Conservation (phyloP, 2,888 invertebrate genomes). For the Anthophora plumipes region DNA sequence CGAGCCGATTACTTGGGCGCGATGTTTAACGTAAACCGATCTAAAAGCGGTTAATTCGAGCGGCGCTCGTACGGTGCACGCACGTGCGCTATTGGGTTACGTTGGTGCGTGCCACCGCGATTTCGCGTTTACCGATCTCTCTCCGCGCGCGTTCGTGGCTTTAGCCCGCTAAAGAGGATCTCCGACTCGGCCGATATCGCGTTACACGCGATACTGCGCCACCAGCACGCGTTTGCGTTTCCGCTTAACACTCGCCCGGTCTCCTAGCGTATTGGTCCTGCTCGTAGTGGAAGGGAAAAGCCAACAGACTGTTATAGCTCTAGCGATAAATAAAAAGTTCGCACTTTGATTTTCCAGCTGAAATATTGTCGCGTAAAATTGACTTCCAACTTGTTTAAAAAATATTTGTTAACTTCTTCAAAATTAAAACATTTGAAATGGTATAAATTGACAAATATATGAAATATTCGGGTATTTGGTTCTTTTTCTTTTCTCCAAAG, state of each 20-base stretch:
- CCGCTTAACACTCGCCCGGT: conserved; percentile 46
- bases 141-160: conserved; percentile 58
- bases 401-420: no score
- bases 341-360: no score
- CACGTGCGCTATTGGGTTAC: conserved; percentile 74
- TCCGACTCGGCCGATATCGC: conserved; percentile 56
- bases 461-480: no score
- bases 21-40: conserved; percentile 76
- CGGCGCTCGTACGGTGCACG: conserved; percentile 52
- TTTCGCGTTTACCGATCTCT: conserved; percentile 66
- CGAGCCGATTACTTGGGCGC: conserved; percentile 55
- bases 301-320: no score
- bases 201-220: conserved; percentile 50
- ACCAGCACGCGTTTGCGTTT: conserved; percentile 69
- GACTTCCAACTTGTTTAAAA: no score
- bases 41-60: conserved; percentile 75
- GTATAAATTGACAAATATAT: no score
- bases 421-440: no score
- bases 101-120: conserved; percentile 67
- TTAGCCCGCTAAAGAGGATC: conserved; percentile 63
- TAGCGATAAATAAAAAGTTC: no score
- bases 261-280: neutral
- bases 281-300: no score
- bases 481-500: no score
- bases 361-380: no score